Percentiles rank a stretch among this genome's conserved stretches.
phyloP scores from a whole-genome alignment of 2,113 vertebrate genomes.

The Ellobius talpinus region DNA sequence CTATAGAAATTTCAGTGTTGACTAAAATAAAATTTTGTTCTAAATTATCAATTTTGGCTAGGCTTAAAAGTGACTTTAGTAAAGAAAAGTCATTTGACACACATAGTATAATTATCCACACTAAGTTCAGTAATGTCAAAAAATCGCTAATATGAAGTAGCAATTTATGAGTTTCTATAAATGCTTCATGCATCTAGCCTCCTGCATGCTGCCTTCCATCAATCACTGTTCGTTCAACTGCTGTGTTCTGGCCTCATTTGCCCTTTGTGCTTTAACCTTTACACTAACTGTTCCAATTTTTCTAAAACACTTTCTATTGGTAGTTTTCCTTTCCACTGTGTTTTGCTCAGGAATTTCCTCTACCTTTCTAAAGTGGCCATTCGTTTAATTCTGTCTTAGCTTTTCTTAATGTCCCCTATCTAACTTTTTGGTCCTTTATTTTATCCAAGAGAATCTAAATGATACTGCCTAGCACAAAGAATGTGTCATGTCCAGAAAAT shows the following conservation, averaged over 20 bases:
- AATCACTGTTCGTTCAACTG: neutral
- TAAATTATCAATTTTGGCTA: neutral
- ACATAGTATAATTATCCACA: neutral
- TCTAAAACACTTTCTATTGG: neutral
- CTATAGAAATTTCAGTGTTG: neutral
- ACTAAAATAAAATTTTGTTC: constrained; percentile 22
- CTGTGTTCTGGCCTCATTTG: neutral
- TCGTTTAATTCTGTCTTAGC: neutral
- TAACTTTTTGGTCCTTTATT: neutral
- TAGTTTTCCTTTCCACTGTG: neutral
- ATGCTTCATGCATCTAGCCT: neutral
- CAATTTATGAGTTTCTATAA: neutral
- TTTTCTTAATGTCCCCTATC: neutral
- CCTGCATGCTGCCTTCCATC: neutral
- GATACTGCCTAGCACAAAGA: neutral
- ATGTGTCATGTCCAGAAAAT: neutral
- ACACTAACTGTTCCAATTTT: neutral
- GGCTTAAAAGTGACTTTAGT: constrained; percentile 3
- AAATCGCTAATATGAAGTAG: neutral
- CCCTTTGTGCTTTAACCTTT: neutral
- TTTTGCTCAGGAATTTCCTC: neutral
- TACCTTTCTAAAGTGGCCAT: neutral
- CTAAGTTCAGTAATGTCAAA: neutral
- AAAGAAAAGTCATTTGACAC: neutral
- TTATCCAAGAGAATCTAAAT: neutral